A percentile compares a stretch with the other conserved stretches of the same genome.
phyloP scores from a whole-genome alignment of 2,113 vertebrate genomes.

The Otolemur garnettii region DNA sequence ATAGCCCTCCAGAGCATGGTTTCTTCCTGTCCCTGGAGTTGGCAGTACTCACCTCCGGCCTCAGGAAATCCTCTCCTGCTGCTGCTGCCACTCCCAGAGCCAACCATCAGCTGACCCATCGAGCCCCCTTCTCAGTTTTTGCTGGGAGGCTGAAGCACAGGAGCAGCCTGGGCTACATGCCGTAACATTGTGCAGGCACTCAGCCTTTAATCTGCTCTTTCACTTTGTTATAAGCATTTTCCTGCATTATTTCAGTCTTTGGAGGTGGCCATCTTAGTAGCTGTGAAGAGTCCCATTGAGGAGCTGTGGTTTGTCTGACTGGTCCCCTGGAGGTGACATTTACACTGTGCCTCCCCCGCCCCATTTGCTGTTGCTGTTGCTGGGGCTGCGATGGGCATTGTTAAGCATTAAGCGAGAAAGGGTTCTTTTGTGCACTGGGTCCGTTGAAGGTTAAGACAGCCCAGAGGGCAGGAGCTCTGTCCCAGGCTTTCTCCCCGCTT shows the following conservation, averaged over 20 bases:
- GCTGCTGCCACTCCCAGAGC: conserved; percentile 5
- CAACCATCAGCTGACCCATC: conserved; percentile 5
- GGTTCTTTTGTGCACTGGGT: background rate
- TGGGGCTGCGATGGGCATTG: background rate
- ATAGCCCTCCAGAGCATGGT: conserved; percentile 13
- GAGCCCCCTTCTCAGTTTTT: background rate
- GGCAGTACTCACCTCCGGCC: conserved; percentile 72
- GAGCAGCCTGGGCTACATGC: background rate
- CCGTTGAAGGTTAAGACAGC: background rate
- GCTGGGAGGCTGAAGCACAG: background rate
- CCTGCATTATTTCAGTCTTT: background rate
- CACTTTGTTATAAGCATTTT: background rate
- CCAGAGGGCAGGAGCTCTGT: background rate
- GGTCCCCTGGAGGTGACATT: background rate
- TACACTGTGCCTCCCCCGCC: background rate
- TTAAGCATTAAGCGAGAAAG: background rate
- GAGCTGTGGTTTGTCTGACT: background rate
- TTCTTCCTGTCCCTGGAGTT: conserved; percentile 75
- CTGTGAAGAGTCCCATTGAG: background rate
- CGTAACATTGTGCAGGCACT: background rate
- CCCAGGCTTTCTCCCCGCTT: background rate
- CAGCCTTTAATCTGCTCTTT: background rate
- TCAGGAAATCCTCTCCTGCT: conserved; percentile 80
- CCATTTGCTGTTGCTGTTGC: background rate
- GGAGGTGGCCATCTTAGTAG: background rate